phyloP scores from a whole-genome alignment of 2,113 vertebrate species.

The Thymallus thymallus region DNA sequence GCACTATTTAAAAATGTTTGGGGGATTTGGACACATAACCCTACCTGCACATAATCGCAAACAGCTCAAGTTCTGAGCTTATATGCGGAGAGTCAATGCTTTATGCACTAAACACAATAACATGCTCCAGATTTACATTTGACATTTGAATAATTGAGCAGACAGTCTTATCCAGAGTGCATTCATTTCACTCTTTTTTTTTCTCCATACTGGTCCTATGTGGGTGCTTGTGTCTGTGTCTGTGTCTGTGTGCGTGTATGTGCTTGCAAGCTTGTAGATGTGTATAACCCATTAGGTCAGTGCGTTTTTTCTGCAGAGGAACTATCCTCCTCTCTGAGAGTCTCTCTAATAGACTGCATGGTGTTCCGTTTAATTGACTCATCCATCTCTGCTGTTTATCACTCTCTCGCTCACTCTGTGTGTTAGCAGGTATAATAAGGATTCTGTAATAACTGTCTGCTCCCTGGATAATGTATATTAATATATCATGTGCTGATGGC shows the following conservation, averaged over 20 bases:
- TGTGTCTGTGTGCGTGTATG: background rate
- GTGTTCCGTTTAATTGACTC: slow-evolving; percentile 62
- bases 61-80: background rate
- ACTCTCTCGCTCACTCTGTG: slow-evolving; percentile 32
- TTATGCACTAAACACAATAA: background rate
- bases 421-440: background rate
- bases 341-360: slow-evolving; percentile 67
- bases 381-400: slow-evolving; percentile 69
- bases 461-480: background rate
- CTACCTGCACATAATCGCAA: background rate
- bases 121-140: no score
- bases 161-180: no score
- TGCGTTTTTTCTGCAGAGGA: slow-evolving; percentile 39
- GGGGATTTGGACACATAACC: background rate
- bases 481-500: slow-evolving; percentile 58
- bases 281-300: slow-evolving; percentile 49
- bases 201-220: no score
- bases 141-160: no score
- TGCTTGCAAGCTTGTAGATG: background rate
- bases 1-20: background rate
- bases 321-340: slow-evolving; percentile 48
- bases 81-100: background rate
- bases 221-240: no score
- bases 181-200: no score
- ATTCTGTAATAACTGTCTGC: background rate